Evolutionary conservation across 2,113 vertebrate genomes (phyloP), one percentile per base, ranked within the genome.

Genomic region (Equus przewalskii): DNA sequence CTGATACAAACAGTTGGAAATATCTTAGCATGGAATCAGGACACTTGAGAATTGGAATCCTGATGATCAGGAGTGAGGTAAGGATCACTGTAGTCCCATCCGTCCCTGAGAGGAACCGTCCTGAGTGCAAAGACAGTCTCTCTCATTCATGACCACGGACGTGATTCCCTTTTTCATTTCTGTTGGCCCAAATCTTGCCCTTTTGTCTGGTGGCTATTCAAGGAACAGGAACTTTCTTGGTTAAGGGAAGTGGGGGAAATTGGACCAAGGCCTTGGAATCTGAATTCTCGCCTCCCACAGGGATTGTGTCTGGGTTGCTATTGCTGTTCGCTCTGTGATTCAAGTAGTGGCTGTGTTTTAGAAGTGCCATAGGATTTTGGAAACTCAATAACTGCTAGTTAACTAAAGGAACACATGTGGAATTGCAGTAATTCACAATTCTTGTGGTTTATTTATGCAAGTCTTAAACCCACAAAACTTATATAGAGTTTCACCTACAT

Each of bases 301-400:
- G n/a, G 1, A 4, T 36, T 44, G 13, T 36, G 19, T 69, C 60
- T 65, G 73, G 9, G 30, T 49, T 36, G 18, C 73, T 65, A 1
- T 91, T 56, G 14, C 44, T 78, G 30, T 49, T 75, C 11, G 21
- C 21, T 79, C 64, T 91, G 49, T 49, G 14, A 56, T 81, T 51
- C 24, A 58, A 41, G 21, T 85, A 56, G 51, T 67, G 58, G 41
- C 70, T 83, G 0, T 51, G 56, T 89, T 92, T 95, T 89, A 81
- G 70, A 90, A 89, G 73, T 86, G 51, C 28, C n/a, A 6, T 56
- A 64, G 81, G 44, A 36, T 82, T 96, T 83, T 96, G 78, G 41
- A 91, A 83, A 54, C 51, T 82, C 51, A 5, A 30, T 80, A 79
- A 49, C 51, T 89, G 58, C 46, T 85, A 30, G 8, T 84, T 72